Evolutionary conservation across 2,797 vertebrate species (phyloP), one percentile per base, ranked within the genome.

Genomic region (Enteromius viviparus): DNA sequence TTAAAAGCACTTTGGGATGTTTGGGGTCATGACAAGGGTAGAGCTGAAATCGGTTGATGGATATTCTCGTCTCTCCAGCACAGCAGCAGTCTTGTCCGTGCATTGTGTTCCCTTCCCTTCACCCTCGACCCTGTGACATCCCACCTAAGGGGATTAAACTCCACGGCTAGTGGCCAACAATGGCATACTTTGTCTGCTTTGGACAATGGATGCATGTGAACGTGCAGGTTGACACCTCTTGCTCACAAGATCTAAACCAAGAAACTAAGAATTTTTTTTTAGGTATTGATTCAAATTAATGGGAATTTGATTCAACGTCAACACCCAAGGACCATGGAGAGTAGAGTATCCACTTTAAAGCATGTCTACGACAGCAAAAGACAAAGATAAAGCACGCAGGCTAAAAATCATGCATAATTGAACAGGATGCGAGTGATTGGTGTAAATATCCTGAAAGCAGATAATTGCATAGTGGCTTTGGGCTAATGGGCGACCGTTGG

Each of bases 391-490:
- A 80, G 45, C 77, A 23, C 34, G 9, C 47, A 14, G 40, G 45
- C 65, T 45, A 26, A 53, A 64, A 68, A 72, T 69, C 85, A 85
- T 89, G 90, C 88, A 89, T 91, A 82, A 89, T 89, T 89, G 75
- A 89, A 83, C 71, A 86, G 88, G 87, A 89, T 84, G 79, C 66
- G 78, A 72, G 80, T 88, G 85, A 90, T 89, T 86, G 86, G 75
- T 84, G 85, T 82, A 88, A 89, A 85, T 86, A 85, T 90, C 87
- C 76, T 84, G 87, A 88, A 82, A 80, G 68, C 72, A 87, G 81
- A 88, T 88, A 88, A 91, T 88, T 89, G 88, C 87, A 86, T 87
- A 86, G 86, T 87, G 72, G 79, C 85, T 87, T 80, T 81, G 23
- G 66, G 81, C 85, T 87, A 89, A 89, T 86, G 86, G 78, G 82